Conservation (phyloP, 2,113 vertebrate genomes). For the Heliornis fulica region DNA sequence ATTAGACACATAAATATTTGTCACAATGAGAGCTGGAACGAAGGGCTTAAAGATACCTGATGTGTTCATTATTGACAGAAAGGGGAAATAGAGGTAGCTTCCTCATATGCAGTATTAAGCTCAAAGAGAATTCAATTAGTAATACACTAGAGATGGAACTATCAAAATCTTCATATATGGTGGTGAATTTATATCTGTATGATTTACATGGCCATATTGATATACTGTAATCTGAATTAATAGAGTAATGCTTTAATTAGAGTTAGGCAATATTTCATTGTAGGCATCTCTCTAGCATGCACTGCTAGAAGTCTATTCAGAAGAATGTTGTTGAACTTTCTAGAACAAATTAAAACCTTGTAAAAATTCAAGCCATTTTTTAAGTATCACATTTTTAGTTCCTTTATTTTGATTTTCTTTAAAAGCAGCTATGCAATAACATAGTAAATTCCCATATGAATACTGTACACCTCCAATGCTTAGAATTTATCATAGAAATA, state of each 20-base stretch:
- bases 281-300: background rate
- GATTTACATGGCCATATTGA: background rate
- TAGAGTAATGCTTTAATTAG: background rate
- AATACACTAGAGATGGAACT: background rate
- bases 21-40: background rate
- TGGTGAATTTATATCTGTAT: background rate
- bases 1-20: background rate
- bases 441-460: background rate
- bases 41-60: background rate
- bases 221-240: background rate
- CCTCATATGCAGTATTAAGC: background rate
- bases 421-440: background rate
- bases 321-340: background rate
- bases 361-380: background rate
- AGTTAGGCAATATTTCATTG: background rate
- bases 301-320: background rate
- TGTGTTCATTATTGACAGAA: background rate
- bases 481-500: background rate
- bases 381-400: background rate
- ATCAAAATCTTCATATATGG: background rate
- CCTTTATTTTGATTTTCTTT: background rate
- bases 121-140: background rate
- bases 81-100: background rate
- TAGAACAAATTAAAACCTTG: background rate
- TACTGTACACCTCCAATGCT: background rate